Evolutionary conservation across 2,113 vertebrate species (phyloP), one percentile per base, ranked within the genome.

Genomic region (Pao palembangensis): DNA sequence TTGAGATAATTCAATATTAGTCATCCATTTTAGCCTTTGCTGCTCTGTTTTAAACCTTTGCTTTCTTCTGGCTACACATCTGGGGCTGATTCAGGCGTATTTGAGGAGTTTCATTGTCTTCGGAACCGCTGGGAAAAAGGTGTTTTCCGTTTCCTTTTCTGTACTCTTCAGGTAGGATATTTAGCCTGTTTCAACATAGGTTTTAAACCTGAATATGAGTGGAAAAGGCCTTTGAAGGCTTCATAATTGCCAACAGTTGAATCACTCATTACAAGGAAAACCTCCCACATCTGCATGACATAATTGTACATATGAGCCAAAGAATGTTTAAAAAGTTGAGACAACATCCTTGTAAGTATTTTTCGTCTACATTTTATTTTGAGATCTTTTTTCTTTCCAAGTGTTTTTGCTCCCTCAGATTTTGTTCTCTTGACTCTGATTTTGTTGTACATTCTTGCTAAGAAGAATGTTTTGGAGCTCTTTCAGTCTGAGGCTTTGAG

Each of bases 391-490:
- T 47, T n/a, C n/a, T n/a, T 59, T 66, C 18, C 50, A 6, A 34
- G 34, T 51, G 41, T 57, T 69, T 71, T 67, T 59, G 47, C 64
- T 44, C 54, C 38, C 55, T 68, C 18, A 60, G 54, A 80, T 50
- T 60, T n/a, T 67, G 73, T 74, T 63, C 69, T n/a, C 21, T 69
- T 69, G n/a, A 44, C 13, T 15, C 16, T 46, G 15, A 46, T n/a
- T 47, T 7, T 5, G 83, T 83, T 80, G 65, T 63, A 28, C 74
- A 55, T 67, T 71, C 55, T 44, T 58, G 67, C 71, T 58, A 47
- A 15, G n/a, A 80, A 73, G 71, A 87, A 80, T 86, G 73, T 67
- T 70, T 79, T 78, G 67, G 80, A 79, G 58, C 69, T n/a, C 15
- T 75, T 80, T 86, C 59, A 69, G 69, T 80, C 66, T 69, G 71